phyloP scores from a whole-genome alignment of 2,888 invertebrate genomes.

The Ypsolopha scabrella region DNA sequence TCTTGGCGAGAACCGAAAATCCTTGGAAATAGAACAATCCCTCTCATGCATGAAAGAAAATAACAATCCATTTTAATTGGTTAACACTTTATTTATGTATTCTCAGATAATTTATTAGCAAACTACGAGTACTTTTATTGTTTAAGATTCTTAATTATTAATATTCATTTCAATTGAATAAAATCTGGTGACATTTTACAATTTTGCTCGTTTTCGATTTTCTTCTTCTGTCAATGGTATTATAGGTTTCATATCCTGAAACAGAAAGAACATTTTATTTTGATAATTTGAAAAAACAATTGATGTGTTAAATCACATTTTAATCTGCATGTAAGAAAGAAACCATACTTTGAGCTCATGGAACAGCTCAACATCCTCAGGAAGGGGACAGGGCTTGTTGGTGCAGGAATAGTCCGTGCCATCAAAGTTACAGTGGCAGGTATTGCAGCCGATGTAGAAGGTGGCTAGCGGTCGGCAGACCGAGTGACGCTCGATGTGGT shows the following conservation, averaged over 20 bases:
- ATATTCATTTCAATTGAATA: not conserved
- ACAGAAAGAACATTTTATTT: conserved; percentile 14
- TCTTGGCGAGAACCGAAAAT: not conserved
- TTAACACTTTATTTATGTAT: too few relatives aligned
- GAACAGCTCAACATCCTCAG: conserved; percentile 52
- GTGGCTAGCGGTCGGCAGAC: conserved; percentile 47
- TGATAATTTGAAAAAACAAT: not conserved
- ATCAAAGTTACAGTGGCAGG: conserved; percentile 46
- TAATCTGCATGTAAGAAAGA: not conserved
- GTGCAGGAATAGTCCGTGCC: conserved; percentile 56
- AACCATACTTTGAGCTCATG: conserved; percentile 38
- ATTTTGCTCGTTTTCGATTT: not conserved
- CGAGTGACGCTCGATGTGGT: conserved; percentile 45
- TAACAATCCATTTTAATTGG: not conserved
- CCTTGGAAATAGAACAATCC: not conserved
- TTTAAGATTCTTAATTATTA: too few relatives aligned
- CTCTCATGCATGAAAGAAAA: not conserved
- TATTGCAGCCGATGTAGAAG: conserved; percentile 56
- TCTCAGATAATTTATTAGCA: too few relatives aligned
- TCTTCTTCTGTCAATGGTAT: conserved; percentile 25
- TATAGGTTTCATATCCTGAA: conserved; percentile 52
- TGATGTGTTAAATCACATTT: not conserved
- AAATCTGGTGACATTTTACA: not conserved
- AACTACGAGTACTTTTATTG: too few relatives aligned
- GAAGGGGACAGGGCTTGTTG: conserved; percentile 53